These are phyloP conservation scores for Drosophila parvula DNA, from an alignment of 1,140 invertebrate genomes.

Conservation along the genomic window DNA sequence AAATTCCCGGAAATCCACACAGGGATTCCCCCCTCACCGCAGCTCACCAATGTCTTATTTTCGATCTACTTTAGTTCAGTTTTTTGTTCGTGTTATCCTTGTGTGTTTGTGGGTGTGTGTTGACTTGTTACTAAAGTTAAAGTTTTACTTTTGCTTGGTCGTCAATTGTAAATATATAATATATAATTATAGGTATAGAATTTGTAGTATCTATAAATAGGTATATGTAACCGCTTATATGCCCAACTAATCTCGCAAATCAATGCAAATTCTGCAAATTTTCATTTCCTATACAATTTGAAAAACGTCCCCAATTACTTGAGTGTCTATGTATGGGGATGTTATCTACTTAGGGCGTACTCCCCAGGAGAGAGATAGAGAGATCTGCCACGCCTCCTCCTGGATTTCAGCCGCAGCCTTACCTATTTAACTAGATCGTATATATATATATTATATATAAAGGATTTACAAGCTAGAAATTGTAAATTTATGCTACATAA, in stretches of 20 bases:
- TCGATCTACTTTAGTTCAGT: conserved; percentile 43
- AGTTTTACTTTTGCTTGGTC: conserved; percentile 80
- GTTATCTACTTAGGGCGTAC: conserved; percentile 42
- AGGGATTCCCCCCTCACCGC: conserved; percentile 5
- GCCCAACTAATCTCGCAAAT: conserved; percentile 45
- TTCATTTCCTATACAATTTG: conserved; percentile 52
- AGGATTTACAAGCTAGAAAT: conserved; percentile 55
- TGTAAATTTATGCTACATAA: conserved; percentile 57
- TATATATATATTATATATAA: conserved; percentile 32
- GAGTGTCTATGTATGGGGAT: conserved; percentile 1
- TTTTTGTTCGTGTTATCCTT: conserved; percentile 10
- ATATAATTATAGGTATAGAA: conserved; percentile 66
- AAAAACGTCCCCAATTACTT: conserved; percentile 31
- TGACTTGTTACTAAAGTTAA: conserved; percentile 65
- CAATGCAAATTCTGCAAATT: conserved; percentile 28
- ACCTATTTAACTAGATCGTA: conserved; percentile 21
- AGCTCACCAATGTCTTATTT: conserved; percentile 31
- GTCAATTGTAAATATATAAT: conserved; percentile 68
- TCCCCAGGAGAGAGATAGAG: conserved; percentile 26
- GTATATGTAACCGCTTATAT: conserved; percentile 37
- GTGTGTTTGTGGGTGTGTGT: conserved; percentile 32
- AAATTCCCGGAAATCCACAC: conserved; percentile 4
- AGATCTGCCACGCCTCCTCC: conserved; percentile 11
- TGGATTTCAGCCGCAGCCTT: conserved; percentile 9
- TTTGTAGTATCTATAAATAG: conserved; percentile 36